Conservation (phyloP, 2,888 invertebrate species). For the Dryocosmus kuriphilus region DNA sequence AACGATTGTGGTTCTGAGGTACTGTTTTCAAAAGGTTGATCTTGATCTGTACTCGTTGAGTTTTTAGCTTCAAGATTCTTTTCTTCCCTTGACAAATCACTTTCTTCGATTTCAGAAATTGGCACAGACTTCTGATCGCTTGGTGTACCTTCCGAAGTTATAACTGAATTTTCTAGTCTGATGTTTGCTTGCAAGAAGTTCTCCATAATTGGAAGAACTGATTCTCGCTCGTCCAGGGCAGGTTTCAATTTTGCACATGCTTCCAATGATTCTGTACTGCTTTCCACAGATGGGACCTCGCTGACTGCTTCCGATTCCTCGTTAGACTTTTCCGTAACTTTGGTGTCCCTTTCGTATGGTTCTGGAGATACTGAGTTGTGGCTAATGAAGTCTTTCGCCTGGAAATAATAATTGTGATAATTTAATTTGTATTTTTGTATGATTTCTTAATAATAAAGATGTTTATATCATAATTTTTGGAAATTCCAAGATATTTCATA, state of each 20-base stretch:
- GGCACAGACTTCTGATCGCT: not conserved
- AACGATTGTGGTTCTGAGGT: not conserved
- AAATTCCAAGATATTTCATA: no score
- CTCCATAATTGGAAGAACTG: conserved; percentile 48
- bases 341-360: conserved; percentile 28
- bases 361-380: conserved; percentile 43
- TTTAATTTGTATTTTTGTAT: not conserved
- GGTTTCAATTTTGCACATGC: conserved; percentile 44
- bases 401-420: conserved; percentile 42
- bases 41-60: conserved; percentile 6
- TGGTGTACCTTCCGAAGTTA: not conserved
- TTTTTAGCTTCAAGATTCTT: not conserved
- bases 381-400: conserved; percentile 70
- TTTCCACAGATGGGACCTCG: conserved; percentile 2
- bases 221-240: conserved; percentile 46
- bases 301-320: not conserved
- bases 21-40: conserved; percentile 1
- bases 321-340: conserved; percentile 24
- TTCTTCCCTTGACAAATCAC: conserved; percentile 47
- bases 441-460: not conserved
- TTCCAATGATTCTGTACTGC: conserved; percentile 19
- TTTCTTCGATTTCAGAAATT: conserved; percentile 40
- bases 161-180: conserved; percentile 45
- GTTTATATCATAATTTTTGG: not conserved
- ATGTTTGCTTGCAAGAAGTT: conserved; percentile 46